Percentiles rank a stretch among this genome's conserved stretches.
Evolutionary conservation across 2,888 invertebrate species (phyloP).

Genomic region (Melieria crassipennis): DNA sequence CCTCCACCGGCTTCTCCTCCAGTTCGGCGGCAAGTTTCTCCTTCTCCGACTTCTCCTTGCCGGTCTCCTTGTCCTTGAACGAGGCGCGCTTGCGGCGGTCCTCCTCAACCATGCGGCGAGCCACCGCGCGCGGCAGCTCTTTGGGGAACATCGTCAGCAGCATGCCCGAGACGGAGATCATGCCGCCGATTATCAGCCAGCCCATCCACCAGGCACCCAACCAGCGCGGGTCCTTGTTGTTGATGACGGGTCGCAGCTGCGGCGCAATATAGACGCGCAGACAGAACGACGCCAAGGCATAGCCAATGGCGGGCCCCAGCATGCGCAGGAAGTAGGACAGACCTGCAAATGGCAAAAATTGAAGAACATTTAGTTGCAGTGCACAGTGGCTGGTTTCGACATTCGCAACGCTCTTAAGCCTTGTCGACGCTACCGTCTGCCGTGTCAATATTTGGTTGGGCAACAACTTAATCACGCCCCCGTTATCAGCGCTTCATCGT

Average conservation of each 20-base stretch:
- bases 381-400: not conserved
- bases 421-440: too few relatives aligned
- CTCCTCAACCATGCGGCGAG: conserved; percentile 67
- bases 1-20: conserved; percentile 44
- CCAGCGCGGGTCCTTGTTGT: conserved; percentile 78
- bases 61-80: conserved; percentile 34
- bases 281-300: conserved; percentile 73
- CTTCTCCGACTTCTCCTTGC: conserved; percentile 46
- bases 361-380: not conserved
- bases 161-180: conserved; percentile 70
- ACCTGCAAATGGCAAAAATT: conserved; percentile 62
- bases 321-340: conserved; percentile 75
- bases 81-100: conserved; percentile 48
- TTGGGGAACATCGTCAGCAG: conserved; percentile 76
- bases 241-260: conserved; percentile 72
- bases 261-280: conserved; percentile 75
- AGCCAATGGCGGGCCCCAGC: conserved; percentile 77
- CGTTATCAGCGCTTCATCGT: too few relatives aligned
- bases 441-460: too few relatives aligned
- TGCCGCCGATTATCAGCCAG: conserved; percentile 73
- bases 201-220: conserved; percentile 87
- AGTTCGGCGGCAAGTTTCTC: conserved; percentile 47
- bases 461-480: too few relatives aligned
- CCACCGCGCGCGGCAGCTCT: conserved; percentile 73
- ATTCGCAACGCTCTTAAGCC: too few relatives aligned